Evolutionary conservation across 2,888 invertebrate genomes (phyloP).

Genomic region (Oxytorus armatus): DNA sequence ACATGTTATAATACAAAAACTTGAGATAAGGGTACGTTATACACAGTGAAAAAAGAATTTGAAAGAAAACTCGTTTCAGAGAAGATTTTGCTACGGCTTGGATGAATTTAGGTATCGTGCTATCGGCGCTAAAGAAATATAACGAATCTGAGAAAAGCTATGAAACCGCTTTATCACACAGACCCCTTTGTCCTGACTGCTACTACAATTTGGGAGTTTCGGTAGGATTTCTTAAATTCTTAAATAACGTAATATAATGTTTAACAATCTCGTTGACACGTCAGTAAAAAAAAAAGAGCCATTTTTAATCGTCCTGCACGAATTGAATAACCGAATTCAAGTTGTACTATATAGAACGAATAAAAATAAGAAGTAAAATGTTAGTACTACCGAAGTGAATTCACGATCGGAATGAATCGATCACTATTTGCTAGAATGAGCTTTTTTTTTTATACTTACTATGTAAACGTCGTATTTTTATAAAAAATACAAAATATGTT

Average conservation of each 20-base stretch:
- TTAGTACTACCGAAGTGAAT: no score
- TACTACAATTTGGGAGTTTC: slow-evolving; percentile 97
- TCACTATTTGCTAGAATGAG: no score
- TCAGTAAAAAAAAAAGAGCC: background rate
- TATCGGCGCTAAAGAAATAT: slow-evolving; percentile 90
- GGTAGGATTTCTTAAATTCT: slow-evolving; percentile 85
- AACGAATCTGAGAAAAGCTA: slow-evolving; percentile 92
- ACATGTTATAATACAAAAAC: no score
- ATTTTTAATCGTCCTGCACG: no score
- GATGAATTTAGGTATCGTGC: slow-evolving; percentile 99
- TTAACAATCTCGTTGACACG: no score
- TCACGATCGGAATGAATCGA: no score
- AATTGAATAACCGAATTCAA: no score
- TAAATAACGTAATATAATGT: background rate
- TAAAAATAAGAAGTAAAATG: no score
- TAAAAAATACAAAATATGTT: background rate
- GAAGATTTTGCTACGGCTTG: slow-evolving; percentile 97
- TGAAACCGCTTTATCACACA: slow-evolving; percentile 90
- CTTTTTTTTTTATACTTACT: background rate
- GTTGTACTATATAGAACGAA: no score
- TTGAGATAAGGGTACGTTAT: no score
- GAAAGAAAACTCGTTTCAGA: slow-evolving; percentile 84
- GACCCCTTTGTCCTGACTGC: slow-evolving; percentile 95
- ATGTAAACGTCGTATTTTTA: background rate
- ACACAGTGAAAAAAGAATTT: slow-evolving; percentile 12